Conservation (phyloP, 2,888 invertebrate species). For the Ichneumoninae sp. region DNA sequence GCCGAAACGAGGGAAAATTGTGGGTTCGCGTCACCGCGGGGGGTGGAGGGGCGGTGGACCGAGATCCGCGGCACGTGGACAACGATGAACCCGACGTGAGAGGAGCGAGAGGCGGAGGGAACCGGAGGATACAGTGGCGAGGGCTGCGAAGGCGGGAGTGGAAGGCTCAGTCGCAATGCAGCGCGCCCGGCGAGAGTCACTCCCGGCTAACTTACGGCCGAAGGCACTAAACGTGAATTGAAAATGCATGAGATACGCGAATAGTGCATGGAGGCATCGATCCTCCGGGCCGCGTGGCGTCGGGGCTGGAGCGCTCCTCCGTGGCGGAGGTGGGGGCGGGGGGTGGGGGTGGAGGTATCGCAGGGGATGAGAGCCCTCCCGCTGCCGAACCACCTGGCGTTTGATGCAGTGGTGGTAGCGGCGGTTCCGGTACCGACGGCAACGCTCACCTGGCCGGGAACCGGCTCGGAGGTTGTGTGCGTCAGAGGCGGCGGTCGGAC, state of each 20-base stretch:
- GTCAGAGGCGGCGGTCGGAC: conserved; percentile 21
- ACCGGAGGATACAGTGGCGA: conserved; percentile 21
- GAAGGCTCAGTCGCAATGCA: conserved; percentile 68
- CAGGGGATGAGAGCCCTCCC: conserved; percentile 40
- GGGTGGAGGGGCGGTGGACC: no score
- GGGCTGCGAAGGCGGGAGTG: conserved; percentile 36
- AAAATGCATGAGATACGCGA: conserved; percentile 71
- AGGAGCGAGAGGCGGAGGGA: background rate
- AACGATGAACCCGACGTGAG: conserved; percentile 37
- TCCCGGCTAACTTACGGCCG: conserved; percentile 66
- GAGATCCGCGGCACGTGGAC: conserved; percentile 48
- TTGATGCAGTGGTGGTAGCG: background rate
- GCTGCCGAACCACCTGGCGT: conserved; percentile 21
- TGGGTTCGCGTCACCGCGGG: conserved; percentile 6
- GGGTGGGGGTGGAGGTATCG: background rate
- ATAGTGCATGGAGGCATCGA: conserved; percentile 62
- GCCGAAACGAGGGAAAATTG: conserved; percentile 32
- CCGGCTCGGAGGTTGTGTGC: background rate
- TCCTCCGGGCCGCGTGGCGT: conserved; percentile 47
- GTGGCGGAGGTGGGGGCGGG: background rate
- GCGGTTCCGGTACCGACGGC: background rate
- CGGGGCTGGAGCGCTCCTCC: conserved; percentile 20
- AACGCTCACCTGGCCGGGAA: background rate
- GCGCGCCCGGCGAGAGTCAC: conserved; percentile 59
- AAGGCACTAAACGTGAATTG: conserved; percentile 69